Conservation (phyloP, 2,113 vertebrate species). For the Puffinus mauretanicus region DNA sequence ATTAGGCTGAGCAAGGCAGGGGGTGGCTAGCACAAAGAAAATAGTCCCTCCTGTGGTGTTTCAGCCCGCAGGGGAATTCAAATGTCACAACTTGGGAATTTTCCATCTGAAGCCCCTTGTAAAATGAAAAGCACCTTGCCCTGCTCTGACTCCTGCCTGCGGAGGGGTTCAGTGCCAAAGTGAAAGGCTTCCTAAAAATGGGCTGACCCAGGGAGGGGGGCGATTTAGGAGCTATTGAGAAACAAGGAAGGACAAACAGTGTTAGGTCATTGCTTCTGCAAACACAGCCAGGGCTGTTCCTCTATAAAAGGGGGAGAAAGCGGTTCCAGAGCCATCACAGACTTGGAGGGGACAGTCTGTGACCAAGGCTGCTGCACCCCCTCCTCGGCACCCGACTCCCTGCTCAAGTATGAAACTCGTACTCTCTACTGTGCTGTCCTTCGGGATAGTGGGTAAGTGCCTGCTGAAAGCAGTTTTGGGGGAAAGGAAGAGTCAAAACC, state of each 20-base stretch:
- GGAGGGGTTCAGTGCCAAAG: conserved; percentile 42
- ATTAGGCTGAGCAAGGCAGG: conserved; percentile 20
- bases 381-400: background rate
- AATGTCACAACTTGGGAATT: conserved; percentile 38
- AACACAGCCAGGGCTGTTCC: conserved; percentile 43
- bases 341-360: conserved; percentile 52
- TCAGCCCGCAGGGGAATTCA: background rate
- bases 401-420: conserved; percentile 13
- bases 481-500: background rate
- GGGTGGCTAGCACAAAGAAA: conserved; percentile 12
- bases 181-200: conserved; percentile 54
- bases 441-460: conserved; percentile 65
- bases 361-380: conserved; percentile 26
- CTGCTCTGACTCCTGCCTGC: background rate
- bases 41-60: background rate
- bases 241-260: conserved; percentile 70
- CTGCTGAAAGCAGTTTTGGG: background rate
- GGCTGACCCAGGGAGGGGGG: conserved; percentile 5
- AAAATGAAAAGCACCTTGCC: background rate
- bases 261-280: conserved; percentile 71
- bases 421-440: conserved; percentile 14
- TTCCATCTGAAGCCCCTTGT: conserved; percentile 28
- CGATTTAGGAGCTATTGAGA: conserved; percentile 62
- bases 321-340: conserved; percentile 42
- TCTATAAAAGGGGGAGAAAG: conserved; percentile 65